phyloP scores from a whole-genome alignment of 2,888 invertebrate species.

The Anthrax anthrax region DNA sequence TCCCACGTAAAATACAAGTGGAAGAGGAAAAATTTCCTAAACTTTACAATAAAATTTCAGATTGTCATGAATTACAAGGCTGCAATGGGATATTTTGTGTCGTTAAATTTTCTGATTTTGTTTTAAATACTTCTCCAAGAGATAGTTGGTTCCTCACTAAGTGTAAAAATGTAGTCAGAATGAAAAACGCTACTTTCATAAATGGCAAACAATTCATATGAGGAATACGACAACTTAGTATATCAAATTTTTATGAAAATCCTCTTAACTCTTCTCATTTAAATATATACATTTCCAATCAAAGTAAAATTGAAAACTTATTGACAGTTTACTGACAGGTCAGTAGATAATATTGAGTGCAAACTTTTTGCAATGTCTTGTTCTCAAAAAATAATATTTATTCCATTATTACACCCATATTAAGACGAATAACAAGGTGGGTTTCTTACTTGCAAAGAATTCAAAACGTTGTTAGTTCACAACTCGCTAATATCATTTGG shows the following conservation, averaged over 20 bases:
- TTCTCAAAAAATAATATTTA: background rate
- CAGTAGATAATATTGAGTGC: background rate
- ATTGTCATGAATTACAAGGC: background rate
- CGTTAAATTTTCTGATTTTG: slow-evolving; percentile 8
- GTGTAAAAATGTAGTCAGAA: background rate
- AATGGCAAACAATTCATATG: background rate
- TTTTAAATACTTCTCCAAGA: background rate
- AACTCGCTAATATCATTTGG: too few species aligned
- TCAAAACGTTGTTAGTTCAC: too few species aligned
- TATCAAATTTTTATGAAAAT: background rate
- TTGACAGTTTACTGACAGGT: background rate
- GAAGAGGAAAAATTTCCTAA: background rate
- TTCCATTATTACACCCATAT: background rate
- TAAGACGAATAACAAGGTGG: too few species aligned
- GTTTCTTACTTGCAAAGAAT: too few species aligned
- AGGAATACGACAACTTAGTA: too few species aligned
- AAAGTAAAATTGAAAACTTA: background rate
- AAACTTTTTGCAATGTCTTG: background rate
- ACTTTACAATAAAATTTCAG: background rate
- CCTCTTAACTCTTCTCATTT: too few species aligned
- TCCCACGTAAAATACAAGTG: background rate
- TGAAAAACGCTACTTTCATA: background rate
- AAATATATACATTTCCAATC: background rate
- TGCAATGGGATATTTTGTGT: slow-evolving; percentile 2
- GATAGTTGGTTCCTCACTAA: background rate